A percentile compares a stretch with the other conserved stretches of the same genome.
Conservation (phyloP, 2,113 vertebrate genomes). For the Heterocephalus glaber region DNA sequence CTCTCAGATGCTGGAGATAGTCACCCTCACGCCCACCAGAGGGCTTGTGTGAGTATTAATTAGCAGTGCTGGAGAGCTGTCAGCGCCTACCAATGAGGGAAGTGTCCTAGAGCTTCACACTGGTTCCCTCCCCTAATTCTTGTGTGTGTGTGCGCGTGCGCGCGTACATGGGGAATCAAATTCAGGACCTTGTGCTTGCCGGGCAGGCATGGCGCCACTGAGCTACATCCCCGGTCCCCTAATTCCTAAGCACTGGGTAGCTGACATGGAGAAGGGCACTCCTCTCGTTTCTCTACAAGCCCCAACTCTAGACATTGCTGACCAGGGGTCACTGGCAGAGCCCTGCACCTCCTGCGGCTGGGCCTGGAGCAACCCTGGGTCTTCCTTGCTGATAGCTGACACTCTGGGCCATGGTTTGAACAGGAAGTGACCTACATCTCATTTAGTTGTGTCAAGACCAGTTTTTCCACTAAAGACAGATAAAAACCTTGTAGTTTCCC, state of each 20-base stretch:
- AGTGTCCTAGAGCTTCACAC: neutral
- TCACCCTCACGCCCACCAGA: neutral
- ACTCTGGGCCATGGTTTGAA: neutral
- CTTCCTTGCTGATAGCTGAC: neutral
- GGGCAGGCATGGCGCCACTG: too few relatives aligned
- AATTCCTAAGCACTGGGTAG: neutral
- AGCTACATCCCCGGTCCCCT: neutral
- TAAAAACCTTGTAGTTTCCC: neutral
- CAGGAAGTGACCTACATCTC: neutral
- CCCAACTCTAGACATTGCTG: neutral
- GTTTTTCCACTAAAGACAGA: slow-evolving; percentile 8
- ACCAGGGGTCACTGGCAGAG: neutral
- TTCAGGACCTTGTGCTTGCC: too few relatives aligned
- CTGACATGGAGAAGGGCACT: neutral
- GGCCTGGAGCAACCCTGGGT: neutral
- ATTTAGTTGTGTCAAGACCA: neutral
- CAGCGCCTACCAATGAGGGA: slow-evolving; percentile 39
- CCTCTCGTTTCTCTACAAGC: neutral
- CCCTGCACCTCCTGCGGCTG: neutral
- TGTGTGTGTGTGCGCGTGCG: too few relatives aligned
- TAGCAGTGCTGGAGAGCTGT: slow-evolving; percentile 3
- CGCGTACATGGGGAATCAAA: neutral
- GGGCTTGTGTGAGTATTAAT: neutral
- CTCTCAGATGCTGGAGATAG: neutral
- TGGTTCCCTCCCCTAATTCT: too few relatives aligned